phyloP scores from a whole-genome alignment of 2,888 invertebrate species.

The Lasioglossum figueresi region DNA sequence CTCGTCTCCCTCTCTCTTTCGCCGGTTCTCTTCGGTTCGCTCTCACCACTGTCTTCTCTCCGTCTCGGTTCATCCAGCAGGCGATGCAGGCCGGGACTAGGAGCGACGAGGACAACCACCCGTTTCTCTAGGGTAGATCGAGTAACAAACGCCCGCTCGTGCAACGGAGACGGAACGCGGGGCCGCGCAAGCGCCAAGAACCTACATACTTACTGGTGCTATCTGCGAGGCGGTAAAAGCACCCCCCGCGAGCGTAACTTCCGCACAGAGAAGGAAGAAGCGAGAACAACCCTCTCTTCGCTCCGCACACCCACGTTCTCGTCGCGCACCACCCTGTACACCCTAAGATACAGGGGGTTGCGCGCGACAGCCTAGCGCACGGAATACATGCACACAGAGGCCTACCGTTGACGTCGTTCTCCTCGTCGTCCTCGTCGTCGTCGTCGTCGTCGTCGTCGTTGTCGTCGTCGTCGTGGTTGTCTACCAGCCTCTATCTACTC shows the following conservation, averaged over 20 bases:
- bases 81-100: neutral
- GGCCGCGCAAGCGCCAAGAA: slow-evolving; percentile 70
- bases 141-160: neutral
- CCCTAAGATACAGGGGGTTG: slow-evolving; percentile 55
- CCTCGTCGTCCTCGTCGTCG: neutral
- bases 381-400: slow-evolving; percentile 62
- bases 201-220: slow-evolving; percentile 71
- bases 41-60: slow-evolving; percentile 13
- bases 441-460: neutral
- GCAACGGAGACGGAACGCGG: slow-evolving; percentile 39
- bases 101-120: slow-evolving; percentile 42
- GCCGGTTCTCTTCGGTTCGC: neutral
- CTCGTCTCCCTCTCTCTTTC: neutral
- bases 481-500: slow-evolving; percentile 30
- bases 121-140: slow-evolving; percentile 1
- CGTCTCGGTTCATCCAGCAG: neutral
- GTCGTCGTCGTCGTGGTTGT: neutral
- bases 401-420: neutral
- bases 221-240: slow-evolving; percentile 72
- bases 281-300: slow-evolving; percentile 42
- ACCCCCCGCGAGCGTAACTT: slow-evolving; percentile 72
- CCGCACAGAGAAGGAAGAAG: slow-evolving; percentile 70
- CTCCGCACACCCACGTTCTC: neutral
- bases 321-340: neutral
- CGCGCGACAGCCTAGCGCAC: slow-evolving; percentile 57